Evolutionary conservation across 2,113 vertebrate genomes (phyloP).

Genomic region (Ploceus nigricollis): DNA sequence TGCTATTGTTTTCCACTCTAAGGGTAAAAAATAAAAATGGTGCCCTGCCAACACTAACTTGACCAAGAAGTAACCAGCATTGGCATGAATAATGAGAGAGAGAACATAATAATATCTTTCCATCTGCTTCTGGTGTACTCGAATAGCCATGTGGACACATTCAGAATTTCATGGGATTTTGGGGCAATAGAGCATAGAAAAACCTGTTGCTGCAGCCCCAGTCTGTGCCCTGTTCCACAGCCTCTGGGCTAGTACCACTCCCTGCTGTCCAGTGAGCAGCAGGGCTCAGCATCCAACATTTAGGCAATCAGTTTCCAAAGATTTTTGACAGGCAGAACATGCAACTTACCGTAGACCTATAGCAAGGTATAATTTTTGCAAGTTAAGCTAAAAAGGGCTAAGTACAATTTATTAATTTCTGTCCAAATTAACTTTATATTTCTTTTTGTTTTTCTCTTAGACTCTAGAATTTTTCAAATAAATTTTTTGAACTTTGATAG

Average conservation of each 20-base stretch:
- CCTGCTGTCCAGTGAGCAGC: background rate
- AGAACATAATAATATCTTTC: background rate
- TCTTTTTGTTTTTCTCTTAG: background rate
- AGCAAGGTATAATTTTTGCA: background rate
- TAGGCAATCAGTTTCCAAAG: background rate
- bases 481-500: background rate
- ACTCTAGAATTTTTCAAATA: background rate
- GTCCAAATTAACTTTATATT: background rate
- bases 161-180: background rate
- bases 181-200: background rate
- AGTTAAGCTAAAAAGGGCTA: background rate
- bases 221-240: fast-evolving
- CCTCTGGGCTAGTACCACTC: background rate
- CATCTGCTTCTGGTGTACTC: background rate
- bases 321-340: background rate
- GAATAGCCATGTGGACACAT: background rate
- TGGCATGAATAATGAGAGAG: background rate
- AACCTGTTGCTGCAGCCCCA: background rate
- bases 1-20: background rate
- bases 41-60: background rate
- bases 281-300: background rate
- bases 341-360: background rate
- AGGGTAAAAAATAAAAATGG: background rate
- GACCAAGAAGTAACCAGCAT: background rate
- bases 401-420: background rate